These are phyloP conservation scores for Botrylloides violaceus DNA, from an alignment of 23 tunicate genomes.

Conservation along the genomic window DNA sequence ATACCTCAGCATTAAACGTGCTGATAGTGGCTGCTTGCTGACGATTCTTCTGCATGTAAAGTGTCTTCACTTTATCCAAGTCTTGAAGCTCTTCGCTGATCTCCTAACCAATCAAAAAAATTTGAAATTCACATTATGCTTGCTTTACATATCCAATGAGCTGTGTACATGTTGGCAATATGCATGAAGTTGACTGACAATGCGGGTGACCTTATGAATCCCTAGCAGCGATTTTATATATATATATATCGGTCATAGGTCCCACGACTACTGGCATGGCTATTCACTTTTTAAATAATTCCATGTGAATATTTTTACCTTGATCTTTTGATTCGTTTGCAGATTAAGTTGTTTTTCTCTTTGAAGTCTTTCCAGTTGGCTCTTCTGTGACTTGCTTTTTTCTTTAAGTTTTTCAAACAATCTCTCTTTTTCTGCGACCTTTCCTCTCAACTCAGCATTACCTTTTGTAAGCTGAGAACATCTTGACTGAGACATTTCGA, in stretches of 20 bases:
- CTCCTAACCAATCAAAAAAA: slow-evolving; percentile 30
- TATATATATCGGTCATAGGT: no score
- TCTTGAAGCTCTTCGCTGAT: slow-evolving; percentile 48
- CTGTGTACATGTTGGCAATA: no score
- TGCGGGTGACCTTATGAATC: no score
- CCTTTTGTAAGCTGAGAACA: slow-evolving; percentile 70
- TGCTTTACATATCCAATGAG: neutral
- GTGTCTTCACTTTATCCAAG: slow-evolving; percentile 42
- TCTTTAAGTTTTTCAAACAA: slow-evolving; percentile 37
- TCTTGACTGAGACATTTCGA: slow-evolving; percentile 46
- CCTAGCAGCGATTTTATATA: no score
- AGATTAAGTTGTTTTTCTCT: slow-evolving; percentile 34
- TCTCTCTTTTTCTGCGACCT: slow-evolving; percentile 42
- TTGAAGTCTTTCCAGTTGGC: slow-evolving; percentile 35
- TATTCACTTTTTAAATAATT: neutral
- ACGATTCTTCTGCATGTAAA: slow-evolving; percentile 61
- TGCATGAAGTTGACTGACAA: no score
- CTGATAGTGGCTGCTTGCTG: slow-evolving; percentile 61
- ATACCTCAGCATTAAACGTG: slow-evolving; percentile 73
- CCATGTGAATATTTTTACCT: slow-evolving; percentile 16
- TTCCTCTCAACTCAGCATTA: slow-evolving; percentile 56
- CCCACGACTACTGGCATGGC: neutral
- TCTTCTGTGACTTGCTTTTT: slow-evolving; percentile 61
- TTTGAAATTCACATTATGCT: neutral
- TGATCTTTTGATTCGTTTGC: slow-evolving; percentile 38